Percentiles rank a stretch among this genome's conserved stretches.
Evolutionary conservation across 1,140 invertebrate species (phyloP).

Genomic region (Pissodes strobi): DNA sequence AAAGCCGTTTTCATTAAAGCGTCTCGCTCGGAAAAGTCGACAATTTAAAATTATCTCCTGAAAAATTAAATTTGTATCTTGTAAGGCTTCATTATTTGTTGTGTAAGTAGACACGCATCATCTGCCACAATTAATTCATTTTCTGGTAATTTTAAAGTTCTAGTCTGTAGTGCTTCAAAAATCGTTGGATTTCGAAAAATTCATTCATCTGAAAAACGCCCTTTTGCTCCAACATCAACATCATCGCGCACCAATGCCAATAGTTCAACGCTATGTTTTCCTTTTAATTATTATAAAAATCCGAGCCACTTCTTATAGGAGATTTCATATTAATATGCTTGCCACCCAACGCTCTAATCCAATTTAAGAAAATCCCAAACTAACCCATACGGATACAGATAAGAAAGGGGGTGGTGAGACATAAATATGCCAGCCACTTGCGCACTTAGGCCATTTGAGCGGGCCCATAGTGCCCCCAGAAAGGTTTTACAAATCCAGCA

Average conservation of each 20-base stretch:
- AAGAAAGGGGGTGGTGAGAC: too few relatives aligned
- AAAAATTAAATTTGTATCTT: background rate
- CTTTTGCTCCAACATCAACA: background rate
- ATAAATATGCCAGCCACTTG: too few relatives aligned
- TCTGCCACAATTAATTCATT: background rate
- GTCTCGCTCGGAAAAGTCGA: background rate
- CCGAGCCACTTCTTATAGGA: background rate
- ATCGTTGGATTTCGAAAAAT: background rate
- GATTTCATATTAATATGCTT: background rate
- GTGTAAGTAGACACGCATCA: too few relatives aligned
- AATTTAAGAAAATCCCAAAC: background rate
- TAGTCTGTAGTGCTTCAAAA: background rate
- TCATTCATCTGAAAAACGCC: background rate
- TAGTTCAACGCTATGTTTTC: background rate
- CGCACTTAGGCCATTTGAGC: too few relatives aligned
- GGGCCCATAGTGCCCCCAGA: too few relatives aligned
- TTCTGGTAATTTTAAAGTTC: too few relatives aligned
- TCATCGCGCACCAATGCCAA: background rate
- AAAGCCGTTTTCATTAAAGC: background rate
- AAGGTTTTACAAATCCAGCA: too few relatives aligned
- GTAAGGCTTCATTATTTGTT: too few relatives aligned
- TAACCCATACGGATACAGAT: too few relatives aligned
- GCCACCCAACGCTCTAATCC: background rate
- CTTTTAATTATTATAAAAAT: background rate
- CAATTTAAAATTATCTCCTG: background rate